These are phyloP conservation scores for Mus minutoides DNA, from an alignment of 2,797 vertebrate genomes.

Conservation along the genomic window DNA sequence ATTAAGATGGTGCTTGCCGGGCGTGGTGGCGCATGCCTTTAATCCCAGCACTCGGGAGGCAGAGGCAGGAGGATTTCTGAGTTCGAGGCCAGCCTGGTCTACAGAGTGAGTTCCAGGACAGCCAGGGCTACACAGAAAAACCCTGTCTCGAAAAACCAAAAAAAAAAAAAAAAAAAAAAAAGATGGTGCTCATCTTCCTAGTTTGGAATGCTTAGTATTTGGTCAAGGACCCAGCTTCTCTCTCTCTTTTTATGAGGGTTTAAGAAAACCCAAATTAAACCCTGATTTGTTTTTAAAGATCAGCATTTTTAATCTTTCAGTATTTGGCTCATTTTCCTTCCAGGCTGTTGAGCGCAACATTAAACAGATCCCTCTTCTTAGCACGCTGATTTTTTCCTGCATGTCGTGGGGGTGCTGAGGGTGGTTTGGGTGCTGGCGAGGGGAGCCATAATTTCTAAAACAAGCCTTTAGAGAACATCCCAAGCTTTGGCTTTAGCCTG, in stretches of 20 bases:
- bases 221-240: slow-evolving; percentile 73
- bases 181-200: slow-evolving; percentile 76
- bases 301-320: slow-evolving; percentile 76
- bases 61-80: no score
- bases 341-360: slow-evolving; percentile 64
- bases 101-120: no score
- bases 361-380: slow-evolving; percentile 65
- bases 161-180: no score
- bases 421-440: no score
- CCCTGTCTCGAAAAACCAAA: no score
- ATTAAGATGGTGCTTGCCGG: slow-evolving; percentile 69
- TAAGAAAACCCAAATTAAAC: slow-evolving; percentile 78
- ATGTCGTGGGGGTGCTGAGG: neutral
- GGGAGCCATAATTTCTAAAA: neutral
- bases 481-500: neutral
- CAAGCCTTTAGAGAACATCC: neutral
- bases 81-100: no score
- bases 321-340: slow-evolving; percentile 65
- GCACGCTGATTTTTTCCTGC: slow-evolving; percentile 43
- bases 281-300: slow-evolving; percentile 80
- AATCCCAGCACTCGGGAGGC: no score
- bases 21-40: no score
- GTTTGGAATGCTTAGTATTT: slow-evolving; percentile 77
- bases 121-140: no score
- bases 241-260: slow-evolving; percentile 71